A percentile compares a stretch with the other conserved stretches of the same genome.
phyloP scores from a whole-genome alignment of 2,797 vertebrate species.

The Peromyscus eremicus region DNA sequence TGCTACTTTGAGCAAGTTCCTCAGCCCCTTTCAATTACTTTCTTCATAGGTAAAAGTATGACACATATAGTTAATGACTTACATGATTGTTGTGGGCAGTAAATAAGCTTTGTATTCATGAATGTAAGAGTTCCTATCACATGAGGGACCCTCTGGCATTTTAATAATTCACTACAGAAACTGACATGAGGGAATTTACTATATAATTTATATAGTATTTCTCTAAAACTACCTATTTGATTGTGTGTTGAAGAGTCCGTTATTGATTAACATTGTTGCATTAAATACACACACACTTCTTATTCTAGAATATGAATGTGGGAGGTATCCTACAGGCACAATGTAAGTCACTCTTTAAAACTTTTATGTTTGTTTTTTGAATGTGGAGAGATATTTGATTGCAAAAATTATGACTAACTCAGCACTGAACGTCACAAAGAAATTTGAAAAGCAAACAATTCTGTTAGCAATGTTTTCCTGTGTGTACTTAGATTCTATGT shows the following conservation, averaged over 20 bases:
- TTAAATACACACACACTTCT: background rate
- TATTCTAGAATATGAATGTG: background rate
- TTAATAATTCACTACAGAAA: background rate
- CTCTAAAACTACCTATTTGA: background rate
- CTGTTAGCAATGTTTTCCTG: background rate
- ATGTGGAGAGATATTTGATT: constrained; percentile 18
- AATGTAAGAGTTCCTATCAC: background rate
- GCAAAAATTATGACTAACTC: background rate
- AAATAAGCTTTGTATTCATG: background rate
- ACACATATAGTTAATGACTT: background rate
- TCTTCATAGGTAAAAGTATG: background rate
- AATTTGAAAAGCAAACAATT: background rate
- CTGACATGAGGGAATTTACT: background rate
- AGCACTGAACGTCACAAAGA: background rate
- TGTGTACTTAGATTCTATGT: background rate
- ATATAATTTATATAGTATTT: background rate
- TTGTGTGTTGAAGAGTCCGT: background rate
- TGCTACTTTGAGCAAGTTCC: background rate
- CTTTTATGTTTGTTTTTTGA: constrained; percentile 14
- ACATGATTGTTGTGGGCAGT: background rate
- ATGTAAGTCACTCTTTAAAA: background rate
- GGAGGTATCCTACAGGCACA: background rate
- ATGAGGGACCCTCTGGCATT: background rate
- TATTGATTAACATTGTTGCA: background rate
- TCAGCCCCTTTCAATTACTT: background rate